Base-by-base conservation (phyloP, 2,888 invertebrate genomes). In the Drepana falcataria region DNA sequence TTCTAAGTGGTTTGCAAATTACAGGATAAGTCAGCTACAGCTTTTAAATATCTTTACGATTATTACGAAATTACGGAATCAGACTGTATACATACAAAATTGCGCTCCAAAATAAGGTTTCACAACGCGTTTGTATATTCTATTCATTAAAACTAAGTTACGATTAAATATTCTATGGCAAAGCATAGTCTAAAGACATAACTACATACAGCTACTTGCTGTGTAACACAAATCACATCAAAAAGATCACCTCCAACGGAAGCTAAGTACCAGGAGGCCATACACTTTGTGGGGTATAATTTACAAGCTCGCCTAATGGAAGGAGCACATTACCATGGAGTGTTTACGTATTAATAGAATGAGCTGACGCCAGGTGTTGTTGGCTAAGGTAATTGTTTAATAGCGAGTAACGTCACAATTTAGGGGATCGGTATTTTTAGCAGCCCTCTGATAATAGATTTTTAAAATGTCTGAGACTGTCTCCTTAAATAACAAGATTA, bases 281-380 rank as follows among this genome's bases (percentile, higher is more conserved):
- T 76, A 79, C 61, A 65, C 69, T 72, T 69, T 72, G 79, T 83
- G 81, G 77, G 82, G 83, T 77, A 79, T 85, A 87, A 91, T 91
- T 90, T 89, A 91, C 83, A 73, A 75, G 78, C 65, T 69, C 71
- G 68, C 69, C 84, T 91, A 91, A 91, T 91, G 91, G 91, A 89
- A 85, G 83, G 73, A 73, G 77, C 75, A 74, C 87, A 87, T 89
- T 89, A 90, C 73, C 69, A 78, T 81, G 81, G 81, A 79, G 74
- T 83, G 82, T 81, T 87, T 83, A 84, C 77, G 77, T 90, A 89
- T 89, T 88, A 87, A 89, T 89, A 89, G 88, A 86, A 78, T 74
- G 76, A 65, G 69, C 72, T 53, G 60, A 59, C 66, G 79, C 89
- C 89, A 90, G 90, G 89, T 89, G 89, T 66, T 65, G 59, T 68